phyloP scores from a whole-genome alignment of 2,888 invertebrate genomes.

The Brenthis ino region DNA sequence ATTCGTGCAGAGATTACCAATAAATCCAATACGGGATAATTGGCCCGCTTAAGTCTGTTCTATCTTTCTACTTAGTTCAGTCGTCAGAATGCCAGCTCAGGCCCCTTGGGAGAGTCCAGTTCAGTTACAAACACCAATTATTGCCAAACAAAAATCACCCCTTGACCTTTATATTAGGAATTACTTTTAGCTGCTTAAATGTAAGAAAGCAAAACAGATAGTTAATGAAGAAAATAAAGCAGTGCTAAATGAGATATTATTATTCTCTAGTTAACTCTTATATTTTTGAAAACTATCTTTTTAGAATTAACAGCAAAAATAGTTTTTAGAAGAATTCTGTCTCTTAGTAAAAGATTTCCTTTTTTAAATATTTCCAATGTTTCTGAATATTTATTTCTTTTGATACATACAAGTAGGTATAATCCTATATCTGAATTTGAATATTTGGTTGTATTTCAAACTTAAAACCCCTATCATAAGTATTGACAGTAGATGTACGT shows the following conservation, averaged over 20 bases:
- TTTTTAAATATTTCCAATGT: background rate
- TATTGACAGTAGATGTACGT: slow-evolving; percentile 49
- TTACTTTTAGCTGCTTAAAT: slow-evolving; percentile 54
- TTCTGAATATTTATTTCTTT: background rate
- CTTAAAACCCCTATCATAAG: slow-evolving; percentile 40
- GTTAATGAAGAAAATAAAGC: slow-evolving; percentile 69
- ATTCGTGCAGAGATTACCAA: slow-evolving; percentile 83
- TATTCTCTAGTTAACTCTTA: slow-evolving; percentile 34
- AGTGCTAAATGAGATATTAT: slow-evolving; percentile 66
- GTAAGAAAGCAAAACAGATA: slow-evolving; percentile 48
- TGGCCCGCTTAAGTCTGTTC: slow-evolving; percentile 83
- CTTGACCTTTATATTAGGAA: slow-evolving; percentile 58
- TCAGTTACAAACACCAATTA: slow-evolving; percentile 64
- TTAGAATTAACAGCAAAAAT: background rate
- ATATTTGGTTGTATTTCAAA: background rate
- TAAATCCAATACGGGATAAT: slow-evolving; percentile 83
- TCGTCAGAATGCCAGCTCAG: slow-evolving; percentile 82
- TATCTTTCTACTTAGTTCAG: slow-evolving; percentile 83
- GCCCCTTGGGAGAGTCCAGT: slow-evolving; percentile 78
- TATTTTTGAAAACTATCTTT: background rate
- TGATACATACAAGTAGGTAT: background rate
- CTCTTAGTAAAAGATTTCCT: too few relatives aligned
- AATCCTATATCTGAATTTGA: background rate
- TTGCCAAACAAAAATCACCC: slow-evolving; percentile 66
- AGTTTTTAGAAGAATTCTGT: too few relatives aligned